Evolutionary conservation across 2,797 vertebrate genomes (phyloP).

Genomic region (Schizothorax lantsangensis): DNA sequence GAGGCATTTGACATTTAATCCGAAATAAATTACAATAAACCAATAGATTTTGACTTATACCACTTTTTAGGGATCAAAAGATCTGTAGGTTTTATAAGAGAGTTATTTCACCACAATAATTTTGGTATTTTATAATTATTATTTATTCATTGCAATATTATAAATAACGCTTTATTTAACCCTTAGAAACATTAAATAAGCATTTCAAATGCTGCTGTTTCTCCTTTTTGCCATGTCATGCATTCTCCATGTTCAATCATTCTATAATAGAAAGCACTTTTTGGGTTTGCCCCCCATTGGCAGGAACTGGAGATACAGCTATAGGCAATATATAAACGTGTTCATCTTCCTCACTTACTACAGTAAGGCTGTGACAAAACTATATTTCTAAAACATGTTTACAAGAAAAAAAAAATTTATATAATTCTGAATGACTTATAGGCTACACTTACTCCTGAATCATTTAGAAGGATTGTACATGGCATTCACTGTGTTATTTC

Average conservation of each 20-base stretch:
- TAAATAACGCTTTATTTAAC: neutral
- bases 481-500: neutral
- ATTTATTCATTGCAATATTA: neutral
- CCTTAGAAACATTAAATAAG: neutral
- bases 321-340: neutral
- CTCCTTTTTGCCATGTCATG: constrained; percentile 21
- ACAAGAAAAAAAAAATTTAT: neutral
- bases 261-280: constrained; percentile 3
- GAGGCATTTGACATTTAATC: neutral
- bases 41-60: neutral
- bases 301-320: constrained; percentile 34
- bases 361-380: neutral
- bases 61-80: neutral
- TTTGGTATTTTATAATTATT: neutral
- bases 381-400: neutral
- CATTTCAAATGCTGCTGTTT: neutral
- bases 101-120: neutral
- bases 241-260: constrained; percentile 12
- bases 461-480: neutral
- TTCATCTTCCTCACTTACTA: neutral
- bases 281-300: constrained; percentile 33
- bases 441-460: neutral
- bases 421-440: neutral
- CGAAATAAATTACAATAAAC: neutral
- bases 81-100: neutral